Evolutionary conservation across 2,113 vertebrate genomes (phyloP), one percentile per base, ranked within the genome.

Genomic region (Riparia riparia): DNA sequence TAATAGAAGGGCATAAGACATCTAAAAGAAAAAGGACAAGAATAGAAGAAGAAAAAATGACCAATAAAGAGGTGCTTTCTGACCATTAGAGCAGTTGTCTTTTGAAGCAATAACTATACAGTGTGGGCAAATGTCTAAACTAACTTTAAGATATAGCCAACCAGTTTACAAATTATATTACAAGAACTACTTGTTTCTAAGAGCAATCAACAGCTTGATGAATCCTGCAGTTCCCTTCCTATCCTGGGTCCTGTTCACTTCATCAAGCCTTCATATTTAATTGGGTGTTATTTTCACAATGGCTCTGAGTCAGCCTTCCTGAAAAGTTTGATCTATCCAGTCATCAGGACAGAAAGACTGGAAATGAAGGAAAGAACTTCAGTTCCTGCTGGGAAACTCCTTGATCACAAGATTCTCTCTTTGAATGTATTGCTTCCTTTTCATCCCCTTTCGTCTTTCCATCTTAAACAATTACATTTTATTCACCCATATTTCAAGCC

Each of bases 401-500:
- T 89, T 95, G 66, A 95, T 93, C 79, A 95, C 44, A 58, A 82
- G 83, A 90, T 60, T 93, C 39, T 89, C 45, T 89, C 73, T 76
- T 76, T 74, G 66, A 91, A 78, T 53, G 37, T 19, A 72, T 80
- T 3, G 3, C 50, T 85, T 85, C 65, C 58, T 91, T 91, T 93
- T 94, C 73, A 73, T 69, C 32, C n/a, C 8, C 53, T 89, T 94
- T 97, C 71, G 86, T 90, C 93, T 92, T 83, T 83, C 71, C 41
- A 42, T 79, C 89, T 95, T 94, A 87, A 92, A 70, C 53, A 83
- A 73, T 72, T 66, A 68, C 32, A 64, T n/a, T 66, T 84, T 68
- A 82, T 95, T 91, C 65, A 95, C 79, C 73, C 65, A 53, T 89
- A 84, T 95, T 95, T 95, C 81, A 92, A 91, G 80, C 50, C 61